Evolutionary conservation across 2,113 vertebrate species (phyloP), one percentile per base, ranked within the genome.

Genomic region (Haplochromis burtoni): DNA sequence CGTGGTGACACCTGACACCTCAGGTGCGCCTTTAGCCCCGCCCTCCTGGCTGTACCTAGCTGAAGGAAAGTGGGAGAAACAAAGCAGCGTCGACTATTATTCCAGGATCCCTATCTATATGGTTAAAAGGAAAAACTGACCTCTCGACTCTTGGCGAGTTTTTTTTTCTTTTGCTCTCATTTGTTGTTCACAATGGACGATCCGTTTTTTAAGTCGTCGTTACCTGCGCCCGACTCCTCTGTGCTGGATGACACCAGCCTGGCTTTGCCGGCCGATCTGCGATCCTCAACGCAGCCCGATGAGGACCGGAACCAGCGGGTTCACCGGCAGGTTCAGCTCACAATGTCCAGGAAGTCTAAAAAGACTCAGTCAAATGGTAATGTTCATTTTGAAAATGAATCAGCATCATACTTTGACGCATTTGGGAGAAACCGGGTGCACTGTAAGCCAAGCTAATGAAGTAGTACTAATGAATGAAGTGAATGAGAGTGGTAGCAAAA

Each of bases 261-360:
- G 83, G 95, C 95, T 80, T 21, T 97, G 63, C 96, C 96, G 19
- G 51, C 83, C 21, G 84, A 91, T 54, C 90, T 84, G 1, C 13
- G 40, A 2, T 76, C 73, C 14, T 26, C 81, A 35, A 12, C 35
- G 2, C 38, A 13, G 1, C 24, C 13, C 2, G 76, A 42, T 3
- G 42, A 1, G 29, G 81, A 91, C 29, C 87, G 91, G 61, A 92
- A 85, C 19, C 84, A 80, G 24, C 93, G 96, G 2, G 94, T 96
- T 1, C 94, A 95, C 1, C 95, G 91, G 83, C 96, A 97, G 89
- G 96, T 97, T 12, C 95, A 95, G 89, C 94, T 96, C 71, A 95
- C 94, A 0, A 90, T 96, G 84, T 87, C 90, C 1, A 91, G 95
- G 86, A 96, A 71, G 87, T 68, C 86, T 10, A 95, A 81, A 12